phyloP scores from a whole-genome alignment of 35 echinoderm and acorn worm species.

The Anneissia japonica region DNA sequence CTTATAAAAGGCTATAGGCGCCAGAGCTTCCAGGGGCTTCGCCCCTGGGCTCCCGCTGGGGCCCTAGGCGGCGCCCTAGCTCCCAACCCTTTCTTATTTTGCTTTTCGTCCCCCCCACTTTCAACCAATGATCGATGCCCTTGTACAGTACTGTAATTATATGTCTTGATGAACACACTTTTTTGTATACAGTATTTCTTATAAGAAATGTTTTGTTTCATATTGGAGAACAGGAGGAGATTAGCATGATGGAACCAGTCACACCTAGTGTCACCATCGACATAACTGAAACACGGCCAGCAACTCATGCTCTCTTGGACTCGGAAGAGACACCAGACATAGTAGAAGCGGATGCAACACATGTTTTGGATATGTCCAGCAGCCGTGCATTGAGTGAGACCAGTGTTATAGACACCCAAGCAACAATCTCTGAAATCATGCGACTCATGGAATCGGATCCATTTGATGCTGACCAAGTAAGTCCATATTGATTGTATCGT shows the following conservation, averaged over 20 bases:
- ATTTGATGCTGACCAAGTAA: slow-evolving; percentile 91
- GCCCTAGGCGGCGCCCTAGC: neutral
- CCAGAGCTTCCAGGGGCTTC: too few relatives aligned
- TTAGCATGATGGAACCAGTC: slow-evolving; percentile 51
- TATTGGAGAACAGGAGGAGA: too few relatives aligned
- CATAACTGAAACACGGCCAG: slow-evolving; percentile 72
- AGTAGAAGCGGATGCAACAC: neutral
- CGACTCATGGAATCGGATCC: slow-evolving; percentile 64
- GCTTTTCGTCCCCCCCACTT: neutral
- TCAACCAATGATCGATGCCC: neutral
- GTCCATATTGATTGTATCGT: neutral
- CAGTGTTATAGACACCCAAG: slow-evolving; percentile 50
- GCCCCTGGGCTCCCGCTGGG: too few relatives aligned
- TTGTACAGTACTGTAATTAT: neutral
- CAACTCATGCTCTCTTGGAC: slow-evolving; percentile 64
- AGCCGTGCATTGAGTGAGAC: slow-evolving; percentile 62
- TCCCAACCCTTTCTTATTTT: neutral
- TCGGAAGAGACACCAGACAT: slow-evolving; percentile 55
- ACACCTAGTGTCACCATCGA: slow-evolving; percentile 94
- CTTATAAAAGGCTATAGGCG: too few relatives aligned
- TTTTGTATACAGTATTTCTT: slow-evolving; percentile 11
- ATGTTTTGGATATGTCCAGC: slow-evolving; percentile 3
- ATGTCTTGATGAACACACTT: neutral
- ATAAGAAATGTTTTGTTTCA: too few relatives aligned
- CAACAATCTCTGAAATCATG: slow-evolving; percentile 30